phyloP scores from a whole-genome alignment of 1,140 invertebrate species.

The Asbolus verrucosus region DNA sequence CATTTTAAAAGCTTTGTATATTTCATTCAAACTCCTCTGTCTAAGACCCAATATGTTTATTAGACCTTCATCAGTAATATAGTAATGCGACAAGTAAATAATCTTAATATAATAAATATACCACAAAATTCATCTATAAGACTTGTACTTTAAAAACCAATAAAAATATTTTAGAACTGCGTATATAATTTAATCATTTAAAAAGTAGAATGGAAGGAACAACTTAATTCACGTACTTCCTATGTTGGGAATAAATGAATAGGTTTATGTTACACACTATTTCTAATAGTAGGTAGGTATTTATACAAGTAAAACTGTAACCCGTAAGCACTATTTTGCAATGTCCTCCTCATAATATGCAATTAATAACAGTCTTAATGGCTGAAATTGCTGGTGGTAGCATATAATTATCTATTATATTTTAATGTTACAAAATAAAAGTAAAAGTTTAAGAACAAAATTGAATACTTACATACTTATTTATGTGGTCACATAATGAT shows the following conservation, averaged over 20 bases:
- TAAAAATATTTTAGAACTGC: too few species aligned
- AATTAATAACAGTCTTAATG: constrained; percentile 20
- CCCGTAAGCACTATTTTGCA: neutral
- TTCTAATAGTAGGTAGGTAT: neutral
- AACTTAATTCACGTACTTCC: neutral
- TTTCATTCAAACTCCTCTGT: neutral
- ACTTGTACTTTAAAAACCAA: too few species aligned
- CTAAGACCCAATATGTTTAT: too few species aligned
- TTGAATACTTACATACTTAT: too few species aligned
- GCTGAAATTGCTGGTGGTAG: neutral
- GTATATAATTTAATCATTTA: too few species aligned
- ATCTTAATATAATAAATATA: too few species aligned
- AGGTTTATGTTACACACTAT: neutral
- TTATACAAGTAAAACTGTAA: constrained; percentile 4
- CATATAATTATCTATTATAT: neutral
- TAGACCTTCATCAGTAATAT: too few species aligned
- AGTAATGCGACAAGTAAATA: too few species aligned
- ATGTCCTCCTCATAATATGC: neutral
- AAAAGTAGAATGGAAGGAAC: neutral
- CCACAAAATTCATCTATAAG: too few species aligned
- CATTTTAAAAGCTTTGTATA: too few species aligned
- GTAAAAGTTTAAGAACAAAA: constrained; percentile 2
- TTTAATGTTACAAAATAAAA: constrained; percentile 9
- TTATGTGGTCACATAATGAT: too few species aligned
- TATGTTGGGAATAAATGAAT: constrained; percentile 1